Evolutionary conservation across 2,888 invertebrate species (phyloP), one percentile per base, ranked within the genome.

Genomic region (Noctua pronuba): DNA sequence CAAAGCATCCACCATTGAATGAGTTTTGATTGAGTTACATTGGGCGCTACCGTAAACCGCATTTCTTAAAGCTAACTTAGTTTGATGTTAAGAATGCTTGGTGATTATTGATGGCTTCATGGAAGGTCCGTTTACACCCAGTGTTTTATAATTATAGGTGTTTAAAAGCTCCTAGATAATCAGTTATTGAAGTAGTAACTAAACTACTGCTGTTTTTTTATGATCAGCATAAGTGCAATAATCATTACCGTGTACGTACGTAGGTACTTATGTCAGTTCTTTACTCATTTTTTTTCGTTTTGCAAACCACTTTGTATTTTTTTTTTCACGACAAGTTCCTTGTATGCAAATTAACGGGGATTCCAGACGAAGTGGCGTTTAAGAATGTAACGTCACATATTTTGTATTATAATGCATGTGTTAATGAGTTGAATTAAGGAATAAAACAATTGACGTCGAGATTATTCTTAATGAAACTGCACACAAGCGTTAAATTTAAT

Each of bases 361-460:
- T 83, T 83, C 68, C 71, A 60, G 16, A 38, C 24, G 18, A 68
- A 62, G 79, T 72, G 18, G 35, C 10, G 13, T 1, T 75, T 16
- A 75, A 80, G 52, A 62, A 82, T 84, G 46, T 70, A 58, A 73
- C 31, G 84, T 52, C n/a, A 69, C 64, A 83, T 82, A 69, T 55
- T 79, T 66, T 73, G 31, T 55, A 24, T 46, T 46, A 58, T 58
- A 31, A 58, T 52, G n/a, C 38, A n/a, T 44, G 21, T 72, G 31
- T 18, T 69, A 52, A 52, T 74, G 21, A 44, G 49, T n/a, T 58
- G 46, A n/a, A 38, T 58, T 13, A 18, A 60, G 24, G 16, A 75
- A 55, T 67, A 82, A 82, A 64, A 75, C 55, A 62, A 68, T 75
- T 46, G 13, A 75, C 31, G 21, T n/a, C 11, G 35, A n/a, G 28